Conservation (phyloP, 2,113 vertebrate species). For the Redunca redunca region DNA sequence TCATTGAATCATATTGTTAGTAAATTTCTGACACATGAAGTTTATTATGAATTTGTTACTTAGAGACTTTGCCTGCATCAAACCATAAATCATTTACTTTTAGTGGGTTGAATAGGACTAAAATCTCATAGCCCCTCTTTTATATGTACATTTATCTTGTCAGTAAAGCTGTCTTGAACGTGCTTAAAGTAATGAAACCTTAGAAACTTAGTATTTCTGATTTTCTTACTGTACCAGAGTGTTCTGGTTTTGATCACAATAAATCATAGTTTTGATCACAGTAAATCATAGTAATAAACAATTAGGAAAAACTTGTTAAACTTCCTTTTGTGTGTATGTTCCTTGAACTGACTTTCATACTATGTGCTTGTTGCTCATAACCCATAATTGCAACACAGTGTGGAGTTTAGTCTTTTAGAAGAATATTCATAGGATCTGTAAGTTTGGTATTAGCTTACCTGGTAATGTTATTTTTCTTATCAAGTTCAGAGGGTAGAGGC, state of each 20-base stretch:
- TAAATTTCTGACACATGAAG: neutral
- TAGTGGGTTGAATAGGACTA: neutral
- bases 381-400: neutral
- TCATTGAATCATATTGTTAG: neutral
- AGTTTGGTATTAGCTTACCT: neutral
- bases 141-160: neutral
- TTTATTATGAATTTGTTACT: neutral
- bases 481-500: neutral
- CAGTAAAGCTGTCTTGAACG: neutral
- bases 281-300: neutral
- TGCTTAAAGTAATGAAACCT: neutral
- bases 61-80: neutral
- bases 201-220: neutral
- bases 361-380: neutral
- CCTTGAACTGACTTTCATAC: neutral
- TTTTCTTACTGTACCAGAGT: neutral
- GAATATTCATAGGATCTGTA: neutral
- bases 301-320: neutral
- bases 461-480: neutral
- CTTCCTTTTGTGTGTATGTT: neutral
- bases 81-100: neutral
- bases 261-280: neutral
- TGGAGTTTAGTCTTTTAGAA: neutral
- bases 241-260: neutral
- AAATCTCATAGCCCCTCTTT: neutral